Evolutionary conservation across 2,888 invertebrate species (phyloP).

Genomic region (Limnephilus auricula): DNA sequence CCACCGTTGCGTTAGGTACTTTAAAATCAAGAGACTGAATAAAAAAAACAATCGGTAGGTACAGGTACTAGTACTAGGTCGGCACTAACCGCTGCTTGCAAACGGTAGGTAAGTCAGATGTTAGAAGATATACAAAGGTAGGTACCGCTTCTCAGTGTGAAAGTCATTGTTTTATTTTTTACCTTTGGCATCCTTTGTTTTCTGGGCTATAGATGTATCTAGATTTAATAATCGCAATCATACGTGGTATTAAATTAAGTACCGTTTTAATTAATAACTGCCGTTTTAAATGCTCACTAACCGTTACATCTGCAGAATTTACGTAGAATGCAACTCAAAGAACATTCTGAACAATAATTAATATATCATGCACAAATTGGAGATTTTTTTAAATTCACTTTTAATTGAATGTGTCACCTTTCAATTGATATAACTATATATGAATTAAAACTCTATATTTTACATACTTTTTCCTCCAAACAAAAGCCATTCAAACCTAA

Average conservation of each 20-base stretch:
- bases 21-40: conserved; percentile 31
- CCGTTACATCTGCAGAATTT: background rate
- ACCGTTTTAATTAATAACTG: background rate
- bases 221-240: background rate
- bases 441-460: no score
- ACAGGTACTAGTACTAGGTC: no score
- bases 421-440: no score
- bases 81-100: background rate
- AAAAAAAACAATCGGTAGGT: conserved; percentile 16
- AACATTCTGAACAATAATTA: background rate
- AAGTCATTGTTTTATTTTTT: conserved; percentile 23
- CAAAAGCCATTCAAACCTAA: no score
- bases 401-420: no score
- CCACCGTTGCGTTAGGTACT: conserved; percentile 22
- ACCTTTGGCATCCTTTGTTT: background rate
- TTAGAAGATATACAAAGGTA: background rate
- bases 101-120: background rate
- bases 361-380: no score
- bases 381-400: no score
- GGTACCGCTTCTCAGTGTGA: conserved; percentile 7
- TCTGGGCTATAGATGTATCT: background rate
- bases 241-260: background rate
- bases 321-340: background rate
- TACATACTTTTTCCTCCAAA: no score
- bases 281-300: background rate